These are phyloP conservation scores for Allolobophora icterica DNA, from an alignment of 2,888 invertebrate species.

Conservation along the genomic window DNA sequence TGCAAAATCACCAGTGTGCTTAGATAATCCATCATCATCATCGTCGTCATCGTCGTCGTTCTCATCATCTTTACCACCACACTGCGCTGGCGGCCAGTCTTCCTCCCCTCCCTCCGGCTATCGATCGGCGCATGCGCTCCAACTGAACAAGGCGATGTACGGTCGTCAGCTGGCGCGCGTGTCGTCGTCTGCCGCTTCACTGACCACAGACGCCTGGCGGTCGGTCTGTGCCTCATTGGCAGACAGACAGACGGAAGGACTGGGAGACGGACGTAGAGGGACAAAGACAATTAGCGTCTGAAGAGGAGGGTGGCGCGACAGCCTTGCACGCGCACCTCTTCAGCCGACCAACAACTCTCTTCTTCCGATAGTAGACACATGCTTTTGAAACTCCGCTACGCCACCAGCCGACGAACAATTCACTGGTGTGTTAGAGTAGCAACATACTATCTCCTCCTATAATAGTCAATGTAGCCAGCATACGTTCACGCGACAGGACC, in stretches of 20 bases:
- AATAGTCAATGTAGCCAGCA: not conserved
- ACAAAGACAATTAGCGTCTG: slow-evolving; percentile 1
- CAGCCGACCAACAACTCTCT: not conserved
- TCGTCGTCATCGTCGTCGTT: not conserved
- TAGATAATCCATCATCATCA: slow-evolving; percentile 27
- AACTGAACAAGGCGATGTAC: not conserved
- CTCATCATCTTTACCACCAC: not conserved
- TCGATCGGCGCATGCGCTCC: not conserved
- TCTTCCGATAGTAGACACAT: not conserved
- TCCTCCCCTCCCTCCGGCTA: not conserved
- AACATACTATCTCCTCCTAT: not conserved
- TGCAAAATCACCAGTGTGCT: slow-evolving; percentile 12
- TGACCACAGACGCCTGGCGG: not conserved
- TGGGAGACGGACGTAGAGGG: not conserved
- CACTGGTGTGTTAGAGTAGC: not conserved
- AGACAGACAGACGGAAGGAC: not conserved
- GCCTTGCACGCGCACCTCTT: not conserved
- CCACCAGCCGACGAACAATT: not conserved
- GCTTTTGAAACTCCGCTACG: not conserved
- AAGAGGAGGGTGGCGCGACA: not conserved
- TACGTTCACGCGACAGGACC: not conserved
- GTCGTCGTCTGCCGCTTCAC: slow-evolving; percentile 2
- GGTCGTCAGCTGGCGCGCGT: not conserved
- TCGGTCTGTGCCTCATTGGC: too few relatives aligned
- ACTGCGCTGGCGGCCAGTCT: not conserved